Evolutionary conservation across 1,140 invertebrate genomes (phyloP), one percentile per base, ranked within the genome.

Genomic region (Panulirus ornatus): DNA sequence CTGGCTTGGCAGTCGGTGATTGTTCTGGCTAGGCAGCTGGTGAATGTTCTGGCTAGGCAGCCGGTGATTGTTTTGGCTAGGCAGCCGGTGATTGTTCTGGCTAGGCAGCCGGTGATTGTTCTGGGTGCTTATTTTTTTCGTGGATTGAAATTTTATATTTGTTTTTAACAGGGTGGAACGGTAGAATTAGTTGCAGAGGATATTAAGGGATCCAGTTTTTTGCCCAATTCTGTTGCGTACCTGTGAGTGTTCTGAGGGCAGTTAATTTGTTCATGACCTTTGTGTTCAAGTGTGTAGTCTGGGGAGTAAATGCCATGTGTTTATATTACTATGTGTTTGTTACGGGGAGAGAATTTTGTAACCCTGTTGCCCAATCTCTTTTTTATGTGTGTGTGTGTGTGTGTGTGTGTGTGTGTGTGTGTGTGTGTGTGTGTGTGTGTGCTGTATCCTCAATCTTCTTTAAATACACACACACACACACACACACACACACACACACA

Each of bases 401-500:
- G 16, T 47, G 40, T 47, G 38, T 44, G 76, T 79, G 76, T 79
- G 76, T 47, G 76, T 79, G 76, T 79, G 76, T 79, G 38, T 79
- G 40, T 47, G 40, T 79, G 8, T 73, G 8, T 73, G 70, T 73
- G 8, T 73, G 8, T 73, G 70, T 73, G 1, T 73, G 8, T 73
- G n/a, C 8, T 14, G 30, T 34, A 73, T 9, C 8, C 27, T 8
- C 16, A 73, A 8, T 11, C 9, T 8, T 73, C 9, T 34, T 11
- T 73, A 34, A 9, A 73, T 22, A 34, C 70, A 73, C 9, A 34
- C 70, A 73, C 9, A 22, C 70, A 73, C 27, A 22, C 70, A 22
- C 30, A 73, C 16, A 34, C 30, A 34, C 70, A 34, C 9, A 16
- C 16, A 16, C 30, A 16, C 70, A 16, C 27, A 22, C 70, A 73